phyloP scores from a whole-genome alignment of 2,113 vertebrate species.

The Tretioscincus oriximinensis region DNA sequence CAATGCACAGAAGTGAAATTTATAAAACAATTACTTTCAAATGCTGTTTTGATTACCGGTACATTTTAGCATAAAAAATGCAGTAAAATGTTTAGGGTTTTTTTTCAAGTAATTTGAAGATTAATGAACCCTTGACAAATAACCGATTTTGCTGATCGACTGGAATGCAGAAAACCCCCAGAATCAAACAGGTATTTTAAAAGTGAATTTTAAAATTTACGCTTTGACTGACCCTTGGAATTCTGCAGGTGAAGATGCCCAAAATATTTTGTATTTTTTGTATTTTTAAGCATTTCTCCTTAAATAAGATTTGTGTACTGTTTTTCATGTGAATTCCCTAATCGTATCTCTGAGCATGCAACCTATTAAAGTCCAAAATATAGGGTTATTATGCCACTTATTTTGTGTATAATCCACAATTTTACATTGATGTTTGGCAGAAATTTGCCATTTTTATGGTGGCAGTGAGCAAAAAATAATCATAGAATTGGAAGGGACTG shows the following conservation, averaged over 20 bases:
- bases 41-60: slow-evolving; percentile 51
- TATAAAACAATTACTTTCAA: slow-evolving; percentile 35
- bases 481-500: too few species aligned
- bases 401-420: too few species aligned
- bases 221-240: slow-evolving; percentile 75
- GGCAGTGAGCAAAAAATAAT: too few species aligned
- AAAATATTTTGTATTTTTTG: too few species aligned
- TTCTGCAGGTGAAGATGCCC: slow-evolving; percentile 7
- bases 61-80: slow-evolving; percentile 47
- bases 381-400: too few species aligned
- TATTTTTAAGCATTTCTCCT: background rate
- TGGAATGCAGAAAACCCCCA: slow-evolving; percentile 51
- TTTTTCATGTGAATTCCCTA: background rate
- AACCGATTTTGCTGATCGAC: slow-evolving; percentile 19
- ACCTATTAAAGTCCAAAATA: background rate
- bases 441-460: too few species aligned
- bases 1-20: background rate
- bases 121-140: slow-evolving; percentile 23
- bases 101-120: slow-evolving; percentile 43
- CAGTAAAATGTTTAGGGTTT: slow-evolving; percentile 10
- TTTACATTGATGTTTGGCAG: too few species aligned
- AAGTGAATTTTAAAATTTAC: slow-evolving; percentile 67
- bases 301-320: background rate
- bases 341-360: background rate
- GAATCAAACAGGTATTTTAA: slow-evolving; percentile 40